Evolutionary conservation across 2,113 vertebrate genomes (phyloP).

Genomic region (Bujurquina vittata): DNA sequence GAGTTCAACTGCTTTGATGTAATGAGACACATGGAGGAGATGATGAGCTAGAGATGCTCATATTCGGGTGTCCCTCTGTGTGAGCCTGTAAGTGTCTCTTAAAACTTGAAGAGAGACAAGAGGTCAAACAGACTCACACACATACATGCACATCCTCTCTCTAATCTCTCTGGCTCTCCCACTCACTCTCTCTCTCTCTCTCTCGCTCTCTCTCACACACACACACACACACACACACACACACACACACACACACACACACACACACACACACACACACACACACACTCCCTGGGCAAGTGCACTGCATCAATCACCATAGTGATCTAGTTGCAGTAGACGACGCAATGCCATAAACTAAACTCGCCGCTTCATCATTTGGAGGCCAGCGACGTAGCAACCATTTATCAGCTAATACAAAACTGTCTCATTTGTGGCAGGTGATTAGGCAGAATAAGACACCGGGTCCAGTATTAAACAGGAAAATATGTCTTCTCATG

Average conservation of each 20-base stretch:
- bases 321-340: conserved; percentile 28
- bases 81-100: conserved; percentile 33
- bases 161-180: too few relatives aligned
- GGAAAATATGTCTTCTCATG: neutral
- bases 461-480: neutral
- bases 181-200: neutral
- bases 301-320: conserved; percentile 45
- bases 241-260: neutral
- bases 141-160: neutral
- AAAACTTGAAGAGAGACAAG: conserved; percentile 51
- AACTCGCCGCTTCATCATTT: conserved; percentile 44
- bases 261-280: neutral
- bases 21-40: conserved; percentile 26
- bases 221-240: too few relatives aligned
- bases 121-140: conserved; percentile 52
- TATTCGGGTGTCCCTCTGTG: conserved; percentile 3
- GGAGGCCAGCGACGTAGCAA: conserved; percentile 30
- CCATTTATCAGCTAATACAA: conserved; percentile 59
- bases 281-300: neutral
- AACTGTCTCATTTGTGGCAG: neutral
- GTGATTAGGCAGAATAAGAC: conserved; percentile 29
- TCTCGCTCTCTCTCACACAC: too few relatives aligned
- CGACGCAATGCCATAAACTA: conserved; percentile 45
- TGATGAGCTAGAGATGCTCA: neutral
- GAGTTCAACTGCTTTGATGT: conserved; percentile 48